These are phyloP conservation scores for Drosophila pruinosa DNA, from an alignment of 1,140 invertebrate species.

Conservation along the genomic window DNA sequence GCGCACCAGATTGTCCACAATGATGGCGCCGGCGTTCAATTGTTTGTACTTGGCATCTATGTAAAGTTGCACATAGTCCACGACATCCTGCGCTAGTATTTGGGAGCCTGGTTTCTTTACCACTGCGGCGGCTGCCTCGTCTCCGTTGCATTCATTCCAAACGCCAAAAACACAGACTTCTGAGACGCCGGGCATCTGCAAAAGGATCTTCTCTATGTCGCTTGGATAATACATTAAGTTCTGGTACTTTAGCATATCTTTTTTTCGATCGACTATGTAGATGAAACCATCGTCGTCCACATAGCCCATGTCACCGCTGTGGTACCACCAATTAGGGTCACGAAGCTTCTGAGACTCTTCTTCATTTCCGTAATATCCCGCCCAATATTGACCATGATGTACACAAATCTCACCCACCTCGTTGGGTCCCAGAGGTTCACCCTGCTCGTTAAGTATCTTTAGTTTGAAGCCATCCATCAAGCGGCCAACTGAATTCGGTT, in stretches of 20 bases:
- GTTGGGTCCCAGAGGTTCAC: conserved; percentile 36
- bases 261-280: conserved; percentile 86
- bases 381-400: conserved; percentile 42
- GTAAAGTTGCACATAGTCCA: conserved; percentile 46
- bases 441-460: conserved; percentile 76
- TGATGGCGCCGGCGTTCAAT: conserved; percentile 81
- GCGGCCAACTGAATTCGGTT: conserved; percentile 61
- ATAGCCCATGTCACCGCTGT: conserved; percentile 87
- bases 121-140: conserved; percentile 64
- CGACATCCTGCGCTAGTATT: conserved; percentile 55
- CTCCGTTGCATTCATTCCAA: conserved; percentile 48
- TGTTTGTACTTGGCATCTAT: conserved; percentile 61
- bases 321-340: conserved; percentile 85
- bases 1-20: conserved; percentile 81
- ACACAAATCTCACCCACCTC: conserved; percentile 69
- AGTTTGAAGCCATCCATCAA: no score
- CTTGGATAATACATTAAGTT: conserved; percentile 74
- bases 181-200: conserved; percentile 51
- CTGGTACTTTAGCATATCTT: conserved; percentile 84
- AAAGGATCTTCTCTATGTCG: conserved; percentile 59
- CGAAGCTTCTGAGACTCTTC: conserved; percentile 42
- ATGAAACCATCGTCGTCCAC: conserved; percentile 84
- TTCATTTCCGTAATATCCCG: conserved; percentile 63
- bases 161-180: conserved; percentile 71
- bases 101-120: conserved; percentile 38